Base-by-base conservation (phyloP, 2,888 invertebrate species). In the Pammene fasciana region DNA sequence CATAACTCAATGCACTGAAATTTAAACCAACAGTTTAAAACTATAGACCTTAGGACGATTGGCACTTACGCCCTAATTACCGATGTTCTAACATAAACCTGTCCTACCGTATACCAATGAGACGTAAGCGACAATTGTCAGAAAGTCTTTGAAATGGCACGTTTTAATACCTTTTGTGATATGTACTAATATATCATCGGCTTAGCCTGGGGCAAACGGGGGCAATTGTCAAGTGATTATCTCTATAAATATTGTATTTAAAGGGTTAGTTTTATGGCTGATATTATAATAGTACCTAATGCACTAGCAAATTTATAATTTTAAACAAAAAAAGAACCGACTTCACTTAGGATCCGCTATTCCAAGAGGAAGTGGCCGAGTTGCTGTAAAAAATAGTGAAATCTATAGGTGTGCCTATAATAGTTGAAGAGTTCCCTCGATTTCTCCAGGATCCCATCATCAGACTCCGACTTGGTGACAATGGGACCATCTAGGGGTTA, bases 191-290 rank as follows among this genome's bases (percentile, higher is more conserved):
- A 48, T 50, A 61, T 61, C 48, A 61, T 36, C 5, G 54, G 54
- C 54, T 55, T 65, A 55, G 41, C 43, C 65, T 41, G 4, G n/a
- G 65, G 61, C 61, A 61, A 61, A 61, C 61, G 16, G 48, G 16
- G 14, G 26, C 38, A 38, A 61, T 61, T 61, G 61, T 61, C 61
- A 48, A 50, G 61, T 61, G 61, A 61, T 61, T 61, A 61, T 61
- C 48, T 38, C 36, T 38, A 61, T 61, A 61, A 61, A 61, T 50
- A 61, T 61, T 50, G 50, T 61, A 50, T 50, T 61, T 61, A 60
- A 60, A 16, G 46, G 60, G 46, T 48, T 60, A 60, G 60, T 3
- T 34, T 36, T 48, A 34, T 26, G 34, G 14, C 36, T 60, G 34
- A 36, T 34, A 36, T 34, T 34, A 46, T 59, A 45, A 45, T 45